Conservation (phyloP, 2,113 vertebrate genomes). For the Glaucidium brasilianum region DNA sequence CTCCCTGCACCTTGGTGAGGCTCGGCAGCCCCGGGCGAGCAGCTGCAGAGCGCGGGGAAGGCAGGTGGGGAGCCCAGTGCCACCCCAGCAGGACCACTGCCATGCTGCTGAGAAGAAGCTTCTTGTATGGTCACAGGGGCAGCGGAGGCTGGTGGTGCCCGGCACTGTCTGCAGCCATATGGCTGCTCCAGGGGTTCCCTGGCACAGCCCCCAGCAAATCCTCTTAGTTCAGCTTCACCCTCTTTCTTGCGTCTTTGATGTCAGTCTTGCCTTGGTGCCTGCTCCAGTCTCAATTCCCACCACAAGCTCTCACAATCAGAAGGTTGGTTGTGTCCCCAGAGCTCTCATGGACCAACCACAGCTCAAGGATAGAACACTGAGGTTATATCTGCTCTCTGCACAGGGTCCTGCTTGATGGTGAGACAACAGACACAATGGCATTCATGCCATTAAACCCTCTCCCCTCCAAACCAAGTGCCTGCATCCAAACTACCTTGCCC, state of each 20-base stretch:
- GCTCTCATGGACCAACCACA: rapidly evolving
- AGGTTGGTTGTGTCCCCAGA: rapidly evolving
- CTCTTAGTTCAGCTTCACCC: constrained; percentile 57
- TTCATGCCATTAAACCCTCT: not conserved
- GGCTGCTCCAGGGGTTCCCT: not conserved
- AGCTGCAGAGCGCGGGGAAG: constrained; percentile 5
- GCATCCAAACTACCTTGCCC: not conserved
- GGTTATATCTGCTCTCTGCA: not conserved
- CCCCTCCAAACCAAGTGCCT: not conserved
- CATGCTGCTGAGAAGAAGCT: not conserved
- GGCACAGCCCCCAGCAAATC: constrained; percentile 50
- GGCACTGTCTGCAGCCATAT: not conserved
- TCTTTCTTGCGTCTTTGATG: constrained; percentile 29
- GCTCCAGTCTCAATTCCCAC: not conserved
- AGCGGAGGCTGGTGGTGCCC: not conserved
- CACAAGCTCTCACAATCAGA: rapidly evolving
- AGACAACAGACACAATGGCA: not conserved
- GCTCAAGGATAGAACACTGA: not conserved
- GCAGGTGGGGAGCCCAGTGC: not conserved
- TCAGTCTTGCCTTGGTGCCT: not conserved
- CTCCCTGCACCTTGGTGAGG: not conserved
- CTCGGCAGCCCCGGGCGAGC: rapidly evolving
- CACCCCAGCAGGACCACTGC: not conserved
- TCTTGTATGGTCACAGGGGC: not conserved
- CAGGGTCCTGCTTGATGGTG: not conserved